Base-by-base conservation (phyloP, 2,888 invertebrate genomes). In the Allygus modestus region DNA sequence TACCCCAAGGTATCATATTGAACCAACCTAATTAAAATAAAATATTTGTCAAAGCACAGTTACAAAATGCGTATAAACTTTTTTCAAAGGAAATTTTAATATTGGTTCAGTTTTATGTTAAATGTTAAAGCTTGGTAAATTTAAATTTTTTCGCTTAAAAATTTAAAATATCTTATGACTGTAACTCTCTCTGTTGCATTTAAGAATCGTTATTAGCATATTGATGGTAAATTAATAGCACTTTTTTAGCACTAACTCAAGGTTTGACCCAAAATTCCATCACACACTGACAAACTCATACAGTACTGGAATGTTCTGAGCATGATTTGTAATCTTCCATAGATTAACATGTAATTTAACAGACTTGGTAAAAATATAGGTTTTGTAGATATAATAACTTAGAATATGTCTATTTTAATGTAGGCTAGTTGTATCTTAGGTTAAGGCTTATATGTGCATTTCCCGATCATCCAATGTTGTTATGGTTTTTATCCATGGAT, bases 391-490 rank as follows among this genome's bases (percentile, higher is more conserved):
- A 77, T 26, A 17, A 46, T 46, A 73, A 37, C 9, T 51, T 77
- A 51, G 73, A 15, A 41, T 73, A 23, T 73, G 43, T 41, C 23
- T 71, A 71, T 7, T 61, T 69, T 69, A 73, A 20, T 73, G 20
- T 73, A 73, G 31, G 77, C 28, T 77, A 51, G 77, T 77, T 51
- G 23, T 28, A 37, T 31, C 17, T n/a, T 33, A 73, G 37, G 41
- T 33, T 73, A 73, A 43, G 43, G 37, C 43, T 73, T 73, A 41
- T n/a, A 69, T 69, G 69, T 73, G 73, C 73, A 73, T 43, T 73
- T 43, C 73, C 73, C 73, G 73, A 73, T 73, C 73, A 73, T 77
- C 51, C 54, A 26, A 31, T 77, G 46, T 46, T 77, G 46, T 51
- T 17, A 31, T 77, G 58, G 23, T 23, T 58, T 41, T 23, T 58